Conservation (phyloP, 2,888 invertebrate genomes). For the Drosophila anomelani region DNA sequence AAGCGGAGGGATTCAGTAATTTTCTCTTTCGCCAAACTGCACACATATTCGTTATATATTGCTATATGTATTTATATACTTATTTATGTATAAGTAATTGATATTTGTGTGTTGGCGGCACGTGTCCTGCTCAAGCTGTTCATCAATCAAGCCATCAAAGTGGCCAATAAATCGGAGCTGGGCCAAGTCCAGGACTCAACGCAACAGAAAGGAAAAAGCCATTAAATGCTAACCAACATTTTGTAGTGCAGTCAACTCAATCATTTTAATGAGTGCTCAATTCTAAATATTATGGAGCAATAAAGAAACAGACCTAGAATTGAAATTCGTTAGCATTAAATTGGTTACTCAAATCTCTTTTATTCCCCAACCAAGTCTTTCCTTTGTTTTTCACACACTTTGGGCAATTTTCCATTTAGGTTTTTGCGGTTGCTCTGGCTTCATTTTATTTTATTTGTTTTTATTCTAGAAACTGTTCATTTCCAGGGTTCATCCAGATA, state of each 20-base stretch:
- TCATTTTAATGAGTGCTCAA: slow-evolving; percentile 2
- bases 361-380: background rate
- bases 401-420: slow-evolving; percentile 32
- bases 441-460: background rate
- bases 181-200: background rate
- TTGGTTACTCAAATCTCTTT: slow-evolving; percentile 20
- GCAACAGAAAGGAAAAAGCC: background rate
- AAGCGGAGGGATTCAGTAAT: no score
- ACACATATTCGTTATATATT: background rate
- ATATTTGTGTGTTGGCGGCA: slow-evolving; percentile 16
- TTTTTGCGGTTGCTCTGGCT: background rate
- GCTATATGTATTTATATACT: background rate
- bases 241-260: slow-evolving; percentile 20
- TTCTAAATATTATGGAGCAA: background rate
- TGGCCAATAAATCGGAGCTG: slow-evolving; percentile 33
- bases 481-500: slow-evolving; percentile 30
- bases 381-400: background rate
- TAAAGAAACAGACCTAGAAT: background rate
- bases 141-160: slow-evolving; percentile 38
- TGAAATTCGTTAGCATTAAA: slow-evolving; percentile 13
- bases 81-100: slow-evolving; percentile 9
- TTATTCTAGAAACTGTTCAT: slow-evolving; percentile 13
- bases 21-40: no score
- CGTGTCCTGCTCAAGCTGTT: slow-evolving; percentile 17
- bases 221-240: background rate